Base-by-base conservation (phyloP, 2,797 vertebrate genomes). In the Gymnodraco acuticeps region DNA sequence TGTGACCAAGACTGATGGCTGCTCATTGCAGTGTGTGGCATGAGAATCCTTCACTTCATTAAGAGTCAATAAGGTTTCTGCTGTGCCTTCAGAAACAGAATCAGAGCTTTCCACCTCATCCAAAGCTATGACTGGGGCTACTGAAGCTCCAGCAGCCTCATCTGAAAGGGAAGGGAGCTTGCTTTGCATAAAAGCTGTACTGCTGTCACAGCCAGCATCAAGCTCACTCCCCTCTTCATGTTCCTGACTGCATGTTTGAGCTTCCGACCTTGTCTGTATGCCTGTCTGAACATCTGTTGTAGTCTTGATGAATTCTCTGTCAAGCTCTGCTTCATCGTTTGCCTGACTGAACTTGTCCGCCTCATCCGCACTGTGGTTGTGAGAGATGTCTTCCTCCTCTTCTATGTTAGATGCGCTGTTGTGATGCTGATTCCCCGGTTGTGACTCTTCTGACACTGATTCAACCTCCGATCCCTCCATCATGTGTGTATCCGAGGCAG, bases 391-490 rank as follows among this genome's bases (percentile, higher is more conserved):
- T 15, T 92, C 82, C 46, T 81, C 83, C 42, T 87, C 69, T 33
- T 82, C 61, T 15, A 54, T 1, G 5, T 75, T 55, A 52, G 81
- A 69, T 13, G 56, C 43, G 31, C 56, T 67, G 74, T 54, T 56
- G 51, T 70, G 73, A 65, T 75, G 84, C 68, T 64, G 72, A 63
- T 77, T 71, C 50, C 56, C 52, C 9, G 48, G 51, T 4, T 31
- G 46, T 0, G 78, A 80, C 14, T 51, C 86, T 13, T 74, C 79
- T 0, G 7, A 45, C 43, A 52, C 48, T 10, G 81, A 58, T 13
- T 69, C 77, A 51, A 77, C 77, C 65, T 90, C 85, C 31, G 82
- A 87, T 70, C 53, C 91, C 59, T 91, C 87, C 80, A 92, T 87
- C 46, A 27, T 74, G 64, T 80, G 55, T 15, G 59, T 66, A 66